phyloP scores from a whole-genome alignment of 2,888 invertebrate species.

The Parnassius orleans region DNA sequence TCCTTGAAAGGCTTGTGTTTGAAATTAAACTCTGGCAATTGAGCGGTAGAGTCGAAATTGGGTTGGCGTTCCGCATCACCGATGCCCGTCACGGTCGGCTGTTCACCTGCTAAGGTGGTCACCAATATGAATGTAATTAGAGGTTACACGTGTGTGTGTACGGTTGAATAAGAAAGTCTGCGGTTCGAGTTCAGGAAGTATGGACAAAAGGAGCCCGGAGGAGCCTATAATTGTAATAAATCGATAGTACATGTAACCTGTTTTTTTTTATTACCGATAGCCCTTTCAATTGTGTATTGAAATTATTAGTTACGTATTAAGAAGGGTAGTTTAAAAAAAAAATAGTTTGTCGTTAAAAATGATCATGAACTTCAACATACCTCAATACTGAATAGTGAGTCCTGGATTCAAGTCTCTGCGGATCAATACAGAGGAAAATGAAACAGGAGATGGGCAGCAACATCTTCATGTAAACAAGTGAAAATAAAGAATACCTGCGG shows the following conservation, averaged over 20 bases:
- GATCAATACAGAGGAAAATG: no score
- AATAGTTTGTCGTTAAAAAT: no score
- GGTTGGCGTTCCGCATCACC: conserved; percentile 51
- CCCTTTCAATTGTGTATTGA: background rate
- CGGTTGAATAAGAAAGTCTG: conserved; percentile 56
- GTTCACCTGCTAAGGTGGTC: conserved; percentile 71
- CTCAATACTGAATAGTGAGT: no score
- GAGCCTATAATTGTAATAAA: conserved; percentile 24
- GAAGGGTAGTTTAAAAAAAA: background rate
- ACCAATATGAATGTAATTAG: conserved; percentile 77
- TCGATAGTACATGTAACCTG: conserved; percentile 12
- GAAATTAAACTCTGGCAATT: conserved; percentile 36
- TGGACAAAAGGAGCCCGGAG: conserved; percentile 38
- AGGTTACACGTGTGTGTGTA: conserved; percentile 52
- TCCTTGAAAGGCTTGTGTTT: conserved; percentile 45
- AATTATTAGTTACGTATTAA: background rate
- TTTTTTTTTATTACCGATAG: background rate
- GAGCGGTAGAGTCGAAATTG: conserved; percentile 26
- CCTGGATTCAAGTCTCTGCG: no score
- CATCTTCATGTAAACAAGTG: no score
- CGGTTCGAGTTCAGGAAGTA: conserved; percentile 63
- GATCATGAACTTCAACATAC: no score
- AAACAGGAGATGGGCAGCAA: no score
- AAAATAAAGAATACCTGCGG: no score
- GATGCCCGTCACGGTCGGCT: conserved; percentile 64